Evolutionary conservation across 2,797 vertebrate genomes (phyloP).

Genomic region (Rhadinocentrus ornatus): DNA sequence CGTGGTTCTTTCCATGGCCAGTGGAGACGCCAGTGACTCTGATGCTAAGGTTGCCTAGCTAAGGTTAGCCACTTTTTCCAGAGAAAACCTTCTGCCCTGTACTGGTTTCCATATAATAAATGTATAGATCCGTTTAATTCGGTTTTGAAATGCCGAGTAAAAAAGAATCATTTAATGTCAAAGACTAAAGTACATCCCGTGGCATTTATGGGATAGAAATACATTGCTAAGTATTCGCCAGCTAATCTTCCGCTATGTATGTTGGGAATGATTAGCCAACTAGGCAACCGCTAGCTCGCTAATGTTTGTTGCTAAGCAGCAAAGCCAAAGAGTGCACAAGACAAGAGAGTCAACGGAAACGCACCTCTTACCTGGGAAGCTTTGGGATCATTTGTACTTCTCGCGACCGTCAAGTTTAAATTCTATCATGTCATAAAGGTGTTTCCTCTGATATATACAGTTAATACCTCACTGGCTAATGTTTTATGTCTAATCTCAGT

Average conservation of each 20-base stretch:
- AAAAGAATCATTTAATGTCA: not conserved
- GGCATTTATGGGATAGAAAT: not conserved
- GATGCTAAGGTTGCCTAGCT: conserved; percentile 61
- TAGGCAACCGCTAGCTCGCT: conserved; percentile 55
- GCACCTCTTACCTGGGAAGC: not conserved
- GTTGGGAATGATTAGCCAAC: conserved; percentile 46
- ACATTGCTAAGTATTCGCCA: not conserved
- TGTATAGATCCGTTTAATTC: not conserved
- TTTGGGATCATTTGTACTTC: conserved; percentile 21
- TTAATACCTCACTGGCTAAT: not conserved
- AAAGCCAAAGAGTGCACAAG: conserved; percentile 33
- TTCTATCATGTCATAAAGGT: not conserved
- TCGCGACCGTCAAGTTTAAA: conserved; percentile 1
- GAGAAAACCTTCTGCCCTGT: conserved; percentile 7
- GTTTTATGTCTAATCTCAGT: not conserved
- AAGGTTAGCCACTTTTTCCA: conserved; percentile 59
- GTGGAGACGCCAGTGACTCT: conserved; percentile 38
- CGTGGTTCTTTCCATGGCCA: conserved; percentile 23
- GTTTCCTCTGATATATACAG: too few species aligned
- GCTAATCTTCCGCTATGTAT: conserved; percentile 38
- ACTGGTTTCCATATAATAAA: not conserved
- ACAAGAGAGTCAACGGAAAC: conserved; percentile 18
- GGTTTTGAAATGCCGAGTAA: not conserved
- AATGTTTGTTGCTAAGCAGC: conserved; percentile 78
- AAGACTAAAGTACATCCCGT: not conserved